Evolutionary conservation across 2,888 invertebrate species (phyloP).

Genomic region (Gymnosoma rotundatum): DNA sequence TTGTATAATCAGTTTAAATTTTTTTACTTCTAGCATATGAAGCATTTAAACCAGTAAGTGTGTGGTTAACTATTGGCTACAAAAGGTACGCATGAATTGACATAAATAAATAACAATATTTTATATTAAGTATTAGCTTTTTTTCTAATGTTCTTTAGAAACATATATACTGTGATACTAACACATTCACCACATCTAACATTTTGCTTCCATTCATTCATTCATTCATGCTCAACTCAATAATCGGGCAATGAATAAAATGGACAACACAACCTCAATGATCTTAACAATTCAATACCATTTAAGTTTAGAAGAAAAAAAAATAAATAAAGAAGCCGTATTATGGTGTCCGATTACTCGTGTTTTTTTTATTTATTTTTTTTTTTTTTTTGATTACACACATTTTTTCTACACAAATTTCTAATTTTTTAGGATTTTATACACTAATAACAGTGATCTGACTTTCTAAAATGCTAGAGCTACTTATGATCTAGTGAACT

Average conservation of each 20-base stretch:
- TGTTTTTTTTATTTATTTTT: too few relatives aligned
- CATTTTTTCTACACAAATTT: too few relatives aligned
- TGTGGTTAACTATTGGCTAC: background rate
- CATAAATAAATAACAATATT: constrained; percentile 67
- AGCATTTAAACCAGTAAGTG: background rate
- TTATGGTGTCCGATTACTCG: background rate
- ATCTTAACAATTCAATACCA: constrained; percentile 65
- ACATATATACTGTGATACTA: background rate
- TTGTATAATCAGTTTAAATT: constrained; percentile 55
- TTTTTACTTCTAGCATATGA: constrained; percentile 8
- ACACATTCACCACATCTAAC: constrained; percentile 28
- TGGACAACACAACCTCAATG: constrained; percentile 24
- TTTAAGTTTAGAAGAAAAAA: constrained; percentile 43
- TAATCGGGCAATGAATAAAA: constrained; percentile 4
- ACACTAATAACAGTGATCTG: too few relatives aligned
- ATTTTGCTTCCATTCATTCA: constrained; percentile 23
- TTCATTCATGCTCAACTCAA: constrained; percentile 31
- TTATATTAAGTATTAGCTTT: constrained; percentile 30
- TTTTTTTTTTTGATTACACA: too few relatives aligned
- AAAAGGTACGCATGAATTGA: constrained; percentile 60
- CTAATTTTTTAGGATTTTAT: too few relatives aligned
- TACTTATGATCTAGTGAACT: too few relatives aligned
- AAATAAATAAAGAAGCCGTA: background rate
- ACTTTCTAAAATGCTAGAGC: too few relatives aligned
- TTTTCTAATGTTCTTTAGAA: constrained; percentile 34